Evolutionary conservation across 2,113 vertebrate genomes (phyloP).

Genomic region (Silurus glanis): DNA sequence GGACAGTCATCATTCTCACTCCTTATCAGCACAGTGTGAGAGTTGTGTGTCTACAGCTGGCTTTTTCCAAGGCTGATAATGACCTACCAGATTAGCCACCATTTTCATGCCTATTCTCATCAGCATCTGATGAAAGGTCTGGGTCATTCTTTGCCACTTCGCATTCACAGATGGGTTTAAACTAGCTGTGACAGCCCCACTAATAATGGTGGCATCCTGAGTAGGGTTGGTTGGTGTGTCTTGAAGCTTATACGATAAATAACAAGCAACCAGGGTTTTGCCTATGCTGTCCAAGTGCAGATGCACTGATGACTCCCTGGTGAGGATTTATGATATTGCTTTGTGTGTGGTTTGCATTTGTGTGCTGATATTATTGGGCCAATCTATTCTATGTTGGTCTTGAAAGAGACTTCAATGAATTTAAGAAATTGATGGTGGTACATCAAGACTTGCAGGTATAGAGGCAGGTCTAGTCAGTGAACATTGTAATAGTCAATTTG

Average conservation of each 20-base stretch:
- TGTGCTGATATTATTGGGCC: not conserved
- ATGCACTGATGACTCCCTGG: not conserved
- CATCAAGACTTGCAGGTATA: not conserved
- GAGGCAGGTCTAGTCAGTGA: not conserved
- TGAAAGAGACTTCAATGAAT: not conserved
- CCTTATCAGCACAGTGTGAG: not conserved
- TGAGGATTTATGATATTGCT: not conserved
- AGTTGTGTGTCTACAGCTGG: not conserved
- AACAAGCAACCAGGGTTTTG: not conserved
- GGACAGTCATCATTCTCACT: not conserved
- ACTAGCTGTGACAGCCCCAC: constrained; percentile 12
- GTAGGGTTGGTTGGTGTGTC: not conserved
- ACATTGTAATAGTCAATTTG: not conserved
- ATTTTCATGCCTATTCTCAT: not conserved
- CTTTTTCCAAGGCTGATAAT: constrained; percentile 17
- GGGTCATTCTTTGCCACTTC: constrained; percentile 2
- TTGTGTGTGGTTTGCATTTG: not conserved
- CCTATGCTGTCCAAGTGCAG: not conserved
- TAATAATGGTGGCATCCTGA: constrained; percentile 8
- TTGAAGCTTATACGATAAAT: constrained; percentile 4
- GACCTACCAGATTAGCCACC: not conserved
- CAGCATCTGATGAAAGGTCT: constrained; percentile 2
- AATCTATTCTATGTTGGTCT: not conserved
- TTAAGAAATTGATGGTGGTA: not conserved
- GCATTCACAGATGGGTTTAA: constrained; percentile 18